Conservation (phyloP, 2,888 invertebrate species). For the Lepidocyrtinus sp. region DNA sequence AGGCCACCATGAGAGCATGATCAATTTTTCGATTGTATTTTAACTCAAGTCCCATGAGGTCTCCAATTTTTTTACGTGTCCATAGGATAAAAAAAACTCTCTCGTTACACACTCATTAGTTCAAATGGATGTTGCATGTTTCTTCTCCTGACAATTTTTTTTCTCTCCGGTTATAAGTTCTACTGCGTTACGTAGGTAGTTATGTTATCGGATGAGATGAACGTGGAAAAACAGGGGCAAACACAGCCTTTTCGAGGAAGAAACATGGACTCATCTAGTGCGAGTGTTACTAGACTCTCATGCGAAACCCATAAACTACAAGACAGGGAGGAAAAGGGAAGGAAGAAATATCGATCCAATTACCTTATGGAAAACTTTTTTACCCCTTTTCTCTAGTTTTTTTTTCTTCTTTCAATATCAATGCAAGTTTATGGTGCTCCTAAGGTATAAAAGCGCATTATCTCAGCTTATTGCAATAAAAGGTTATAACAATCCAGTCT, state of each 20-base stretch:
- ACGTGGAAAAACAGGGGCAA: conserved; percentile 14
- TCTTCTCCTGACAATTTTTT: conserved; percentile 14
- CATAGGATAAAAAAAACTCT: conserved; percentile 3
- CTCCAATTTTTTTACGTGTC: conserved; percentile 20
- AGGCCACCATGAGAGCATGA: neutral
- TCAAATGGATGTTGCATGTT: conserved; percentile 70
- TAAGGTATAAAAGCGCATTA: conserved; percentile 36
- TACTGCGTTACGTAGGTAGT: neutral
- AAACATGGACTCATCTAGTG: conserved; percentile 2
- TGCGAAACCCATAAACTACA: conserved; percentile 15
- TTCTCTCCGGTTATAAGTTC: neutral
- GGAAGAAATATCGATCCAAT: conserved; percentile 68
- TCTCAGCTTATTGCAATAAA: conserved; percentile 55
- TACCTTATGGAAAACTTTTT: conserved; percentile 69
- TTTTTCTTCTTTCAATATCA: conserved; percentile 26
- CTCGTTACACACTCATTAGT: conserved; percentile 63
- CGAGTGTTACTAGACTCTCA: too few relatives aligned
- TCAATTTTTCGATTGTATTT: neutral
- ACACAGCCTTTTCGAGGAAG: neutral
- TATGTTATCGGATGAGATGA: conserved; percentile 24
- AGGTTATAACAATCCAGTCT: conserved; percentile 23
- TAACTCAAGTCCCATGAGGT: conserved; percentile 3
- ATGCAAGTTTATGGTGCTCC: conserved; percentile 9
- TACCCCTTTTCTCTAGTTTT: conserved; percentile 32
- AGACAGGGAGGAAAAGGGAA: conserved; percentile 18